Percentiles rank a stretch among this genome's conserved stretches.
Conservation (phyloP, 2,888 invertebrate species). For the Platycheirus rosarum region DNA sequence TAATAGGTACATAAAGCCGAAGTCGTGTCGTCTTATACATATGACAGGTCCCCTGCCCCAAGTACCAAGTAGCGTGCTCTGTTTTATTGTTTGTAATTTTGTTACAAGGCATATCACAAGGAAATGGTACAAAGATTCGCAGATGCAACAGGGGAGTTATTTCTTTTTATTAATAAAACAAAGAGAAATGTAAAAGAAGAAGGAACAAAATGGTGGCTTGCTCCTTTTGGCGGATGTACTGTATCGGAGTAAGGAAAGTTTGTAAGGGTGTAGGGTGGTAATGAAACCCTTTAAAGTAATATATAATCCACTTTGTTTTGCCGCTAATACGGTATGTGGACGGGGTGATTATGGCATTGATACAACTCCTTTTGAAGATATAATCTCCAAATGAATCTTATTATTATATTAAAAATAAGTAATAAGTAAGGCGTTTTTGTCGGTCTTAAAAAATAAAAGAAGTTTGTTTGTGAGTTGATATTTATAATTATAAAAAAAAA, state of each 20-base stretch:
- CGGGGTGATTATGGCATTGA: slow-evolving; percentile 30
- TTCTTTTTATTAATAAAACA: slow-evolving; percentile 60
- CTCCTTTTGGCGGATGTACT: neutral
- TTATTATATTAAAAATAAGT: slow-evolving; percentile 7
- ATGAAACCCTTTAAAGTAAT: slow-evolving; percentile 60
- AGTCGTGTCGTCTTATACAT: slow-evolving; percentile 29
- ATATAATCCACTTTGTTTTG: slow-evolving; percentile 53
- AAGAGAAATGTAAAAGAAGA: slow-evolving; percentile 8
- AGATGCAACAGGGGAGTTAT: slow-evolving; percentile 64
- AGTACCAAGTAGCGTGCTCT: slow-evolving; percentile 67
- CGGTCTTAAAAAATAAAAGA: neutral
- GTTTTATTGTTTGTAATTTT: slow-evolving; percentile 69
- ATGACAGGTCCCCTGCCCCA: slow-evolving; percentile 55
- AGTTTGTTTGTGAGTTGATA: neutral
- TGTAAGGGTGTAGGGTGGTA: slow-evolving; percentile 12
- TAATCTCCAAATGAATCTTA: slow-evolving; percentile 9
- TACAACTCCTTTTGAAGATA: slow-evolving; percentile 16
- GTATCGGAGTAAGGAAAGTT: neutral
- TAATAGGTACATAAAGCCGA: neutral
- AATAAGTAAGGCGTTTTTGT: neutral
- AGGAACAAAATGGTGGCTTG: neutral
- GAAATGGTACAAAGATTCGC: slow-evolving; percentile 52
- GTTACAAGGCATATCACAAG: slow-evolving; percentile 42
- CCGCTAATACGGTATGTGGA: slow-evolving; percentile 32
- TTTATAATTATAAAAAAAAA: neutral